Evolutionary conservation across 2,797 vertebrate species (phyloP).

Genomic region (Microctenopoma steveboyesi): DNA sequence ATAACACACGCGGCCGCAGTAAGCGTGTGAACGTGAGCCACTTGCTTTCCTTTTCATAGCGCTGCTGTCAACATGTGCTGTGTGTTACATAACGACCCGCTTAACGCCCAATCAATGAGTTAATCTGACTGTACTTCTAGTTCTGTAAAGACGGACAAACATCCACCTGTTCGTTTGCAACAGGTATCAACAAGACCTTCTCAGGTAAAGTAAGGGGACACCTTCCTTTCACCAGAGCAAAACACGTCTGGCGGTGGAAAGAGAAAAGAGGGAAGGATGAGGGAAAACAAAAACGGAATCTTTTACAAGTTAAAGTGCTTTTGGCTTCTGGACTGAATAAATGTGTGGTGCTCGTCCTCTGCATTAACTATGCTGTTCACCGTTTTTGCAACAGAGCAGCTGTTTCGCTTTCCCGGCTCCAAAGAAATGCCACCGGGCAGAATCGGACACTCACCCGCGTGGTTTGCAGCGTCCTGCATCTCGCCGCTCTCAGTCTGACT

Average conservation of each 20-base stretch:
- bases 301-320: neutral
- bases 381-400: too few species aligned
- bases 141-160: neutral
- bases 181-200: neutral
- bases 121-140: too few species aligned
- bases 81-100: too few species aligned
- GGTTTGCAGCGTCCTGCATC: neutral
- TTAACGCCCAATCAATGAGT: too few species aligned
- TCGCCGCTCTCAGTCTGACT: neutral
- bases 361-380: neutral
- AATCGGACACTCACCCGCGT: conserved; percentile 43
- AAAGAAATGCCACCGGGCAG: too few species aligned
- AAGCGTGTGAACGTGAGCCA: too few species aligned
- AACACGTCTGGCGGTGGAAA: neutral
- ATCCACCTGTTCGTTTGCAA: neutral
- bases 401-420: too few species aligned
- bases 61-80: too few species aligned
- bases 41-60: too few species aligned
- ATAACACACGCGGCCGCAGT: too few species aligned
- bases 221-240: neutral
- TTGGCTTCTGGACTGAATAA: neutral
- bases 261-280: neutral
- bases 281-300: neutral
- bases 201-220: neutral
- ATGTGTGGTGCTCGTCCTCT: neutral